Base-by-base conservation (phyloP, 1,140 invertebrate genomes). In the Drosophila ambigua region DNA sequence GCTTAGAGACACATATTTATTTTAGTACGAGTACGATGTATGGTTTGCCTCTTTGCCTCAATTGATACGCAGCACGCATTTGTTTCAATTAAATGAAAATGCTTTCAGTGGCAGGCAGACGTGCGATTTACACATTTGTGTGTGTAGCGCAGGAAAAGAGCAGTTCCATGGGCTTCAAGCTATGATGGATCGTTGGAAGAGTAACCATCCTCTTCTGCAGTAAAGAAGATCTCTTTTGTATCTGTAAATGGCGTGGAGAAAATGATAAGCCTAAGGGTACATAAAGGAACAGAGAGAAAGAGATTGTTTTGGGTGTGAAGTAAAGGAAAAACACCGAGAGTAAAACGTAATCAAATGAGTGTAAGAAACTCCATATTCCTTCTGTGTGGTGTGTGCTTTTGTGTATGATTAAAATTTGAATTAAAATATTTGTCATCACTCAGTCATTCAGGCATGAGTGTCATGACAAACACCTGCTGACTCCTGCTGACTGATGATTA, bases 1-100 rank as follows among this genome's bases (percentile, higher is more conserved):
- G 80, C 82, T 87, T 23, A 51, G 23, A 52, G 20, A 51, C 41
- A 62, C 50, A 68, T 39, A 39, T 39, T 39, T 39, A 39, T 39
- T 39, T 39, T 39, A 39, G 35, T 39, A 13, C 35, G 11, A 39
- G 35, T 39, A 13, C 13, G 35, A 28, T 39, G 35, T 11, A 11
- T 46, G 2, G 9, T 53, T 5, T 60, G 39, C 26, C 52, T 69
- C 35, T 61, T 72, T 57, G 46, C 78, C 69, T 76, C 85, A 87
- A 87, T 87, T 87, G 82, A 87, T 87, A 87, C 82, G 82, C 82
- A 82, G 82, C 82, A 87, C 82, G 83, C 82, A 87, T 87, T 87
- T 87, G 79, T 87, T 87, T 87, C 82, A 87, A 87, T 87, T 87
- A 87, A 87, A 87, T 87, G 83, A 87, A 75, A 87, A 88, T 82